A percentile compares a stretch with the other conserved stretches of the same genome.
These are phyloP conservation scores for Lepus europaeus DNA, from an alignment of 2,113 vertebrate species.

Conservation along the genomic window DNA sequence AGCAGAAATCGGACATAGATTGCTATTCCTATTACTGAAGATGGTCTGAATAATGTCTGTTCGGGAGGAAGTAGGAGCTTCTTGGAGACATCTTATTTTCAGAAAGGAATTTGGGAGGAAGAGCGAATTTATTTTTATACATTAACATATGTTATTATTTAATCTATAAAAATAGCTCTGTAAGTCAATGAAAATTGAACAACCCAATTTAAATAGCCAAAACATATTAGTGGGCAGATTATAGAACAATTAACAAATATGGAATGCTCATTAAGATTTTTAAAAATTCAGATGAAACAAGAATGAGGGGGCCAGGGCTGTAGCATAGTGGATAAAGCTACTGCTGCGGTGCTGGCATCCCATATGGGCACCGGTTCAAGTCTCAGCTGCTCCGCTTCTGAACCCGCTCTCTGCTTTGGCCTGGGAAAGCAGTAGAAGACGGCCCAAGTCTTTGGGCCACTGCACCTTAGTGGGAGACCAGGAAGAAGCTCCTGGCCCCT, in stretches of 20 bases:
- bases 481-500: too few species aligned
- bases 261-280: not conserved
- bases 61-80: not conserved
- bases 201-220: not conserved
- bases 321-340: too few species aligned
- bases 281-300: not conserved
- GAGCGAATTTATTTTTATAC: not conserved
- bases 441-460: too few species aligned
- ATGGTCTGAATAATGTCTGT: not conserved
- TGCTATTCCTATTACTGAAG: not conserved
- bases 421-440: too few species aligned
- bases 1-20: not conserved
- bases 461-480: too few species aligned
- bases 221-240: not conserved
- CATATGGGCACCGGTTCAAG: too few species aligned
- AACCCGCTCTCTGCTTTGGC: too few species aligned
- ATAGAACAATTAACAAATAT: slow-evolving; percentile 17
- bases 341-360: too few species aligned
- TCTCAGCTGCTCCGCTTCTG: too few species aligned
- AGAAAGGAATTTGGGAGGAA: not conserved
- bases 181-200: not conserved
- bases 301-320: too few species aligned
- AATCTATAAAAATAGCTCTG: not conserved
- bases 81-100: not conserved
- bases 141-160: not conserved